Evolutionary conservation across 1,140 invertebrate species (phyloP).

Genomic region (Acromyrmex echinatior): DNA sequence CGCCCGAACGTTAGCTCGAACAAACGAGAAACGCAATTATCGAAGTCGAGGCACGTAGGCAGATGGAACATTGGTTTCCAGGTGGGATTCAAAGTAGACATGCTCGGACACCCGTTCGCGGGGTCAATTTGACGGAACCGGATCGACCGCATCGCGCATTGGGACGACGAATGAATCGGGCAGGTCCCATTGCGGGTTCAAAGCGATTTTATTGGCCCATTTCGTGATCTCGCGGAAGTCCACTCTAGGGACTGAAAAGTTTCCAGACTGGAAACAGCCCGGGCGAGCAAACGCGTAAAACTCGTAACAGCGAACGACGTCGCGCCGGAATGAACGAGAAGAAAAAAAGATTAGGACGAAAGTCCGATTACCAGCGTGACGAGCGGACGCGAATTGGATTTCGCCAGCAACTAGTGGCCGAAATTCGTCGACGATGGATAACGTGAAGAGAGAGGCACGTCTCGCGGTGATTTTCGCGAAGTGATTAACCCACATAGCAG

Average conservation of each 20-base stretch:
- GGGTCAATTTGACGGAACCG: conserved; percentile 53
- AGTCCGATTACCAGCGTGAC: conserved; percentile 21
- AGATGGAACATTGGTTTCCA: conserved; percentile 34
- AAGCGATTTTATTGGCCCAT: conserved; percentile 51
- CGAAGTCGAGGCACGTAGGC: conserved; percentile 13
- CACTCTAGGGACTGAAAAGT: conserved; percentile 6
- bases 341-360: not conserved
- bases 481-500: conserved; percentile 50
- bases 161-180: conserved; percentile 29
- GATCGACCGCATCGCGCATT: conserved; percentile 19
- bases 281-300: conserved; percentile 4
- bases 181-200: conserved; percentile 32
- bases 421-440: conserved; percentile 27
- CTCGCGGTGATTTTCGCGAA: conserved; percentile 24
- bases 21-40: conserved; percentile 60
- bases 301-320: conserved; percentile 19
- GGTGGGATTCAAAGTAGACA: conserved; percentile 60
- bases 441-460: not conserved
- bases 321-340: not conserved
- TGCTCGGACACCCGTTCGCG: conserved; percentile 29
- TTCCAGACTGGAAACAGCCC: conserved; percentile 4
- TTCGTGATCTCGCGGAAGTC: conserved; percentile 14
- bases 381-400: conserved; percentile 51
- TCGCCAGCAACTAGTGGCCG: conserved; percentile 54
- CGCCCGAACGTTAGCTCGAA: conserved; percentile 15